Conservation (phyloP, 2,888 invertebrate species). For the Eustalomyia histrio region DNA sequence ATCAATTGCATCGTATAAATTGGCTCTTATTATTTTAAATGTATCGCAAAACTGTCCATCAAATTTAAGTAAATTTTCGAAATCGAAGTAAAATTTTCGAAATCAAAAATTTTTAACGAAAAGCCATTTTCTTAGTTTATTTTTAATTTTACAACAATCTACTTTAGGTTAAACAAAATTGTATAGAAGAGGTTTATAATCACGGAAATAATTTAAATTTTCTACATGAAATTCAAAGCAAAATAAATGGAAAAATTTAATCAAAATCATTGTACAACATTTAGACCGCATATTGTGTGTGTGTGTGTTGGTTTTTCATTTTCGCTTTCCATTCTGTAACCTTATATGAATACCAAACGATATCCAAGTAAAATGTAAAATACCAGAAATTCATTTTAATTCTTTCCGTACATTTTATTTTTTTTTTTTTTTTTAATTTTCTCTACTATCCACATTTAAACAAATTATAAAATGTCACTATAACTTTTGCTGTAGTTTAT, state of each 20-base stretch:
- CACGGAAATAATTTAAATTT: background rate
- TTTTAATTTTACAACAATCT: too few relatives aligned
- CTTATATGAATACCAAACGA: slow-evolving; percentile 19
- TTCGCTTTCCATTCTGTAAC: background rate
- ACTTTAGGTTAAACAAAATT: too few relatives aligned
- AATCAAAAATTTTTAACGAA: too few relatives aligned
- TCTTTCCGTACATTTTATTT: background rate
- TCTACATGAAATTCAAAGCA: background rate
- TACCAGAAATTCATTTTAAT: slow-evolving; percentile 17
- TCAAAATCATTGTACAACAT: slow-evolving; percentile 33
- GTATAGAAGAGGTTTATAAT: background rate
- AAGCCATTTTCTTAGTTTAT: too few relatives aligned
- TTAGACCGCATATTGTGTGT: slow-evolving; percentile 28
- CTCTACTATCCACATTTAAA: slow-evolving; percentile 8
- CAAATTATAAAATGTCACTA: slow-evolving; percentile 49
- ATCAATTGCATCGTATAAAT: too few relatives aligned
- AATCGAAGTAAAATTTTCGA: background rate
- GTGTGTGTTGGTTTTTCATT: background rate
- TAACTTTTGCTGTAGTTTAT: slow-evolving; percentile 42
- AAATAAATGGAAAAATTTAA: background rate
- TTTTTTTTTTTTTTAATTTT: background rate
- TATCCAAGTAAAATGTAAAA: slow-evolving; percentile 1
- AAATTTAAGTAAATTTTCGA: too few relatives aligned
- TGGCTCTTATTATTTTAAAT: too few relatives aligned
- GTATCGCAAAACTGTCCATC: too few relatives aligned